These are phyloP conservation scores for Drosophila funebris DNA, from an alignment of 1,140 invertebrate species.

Conservation along the genomic window DNA sequence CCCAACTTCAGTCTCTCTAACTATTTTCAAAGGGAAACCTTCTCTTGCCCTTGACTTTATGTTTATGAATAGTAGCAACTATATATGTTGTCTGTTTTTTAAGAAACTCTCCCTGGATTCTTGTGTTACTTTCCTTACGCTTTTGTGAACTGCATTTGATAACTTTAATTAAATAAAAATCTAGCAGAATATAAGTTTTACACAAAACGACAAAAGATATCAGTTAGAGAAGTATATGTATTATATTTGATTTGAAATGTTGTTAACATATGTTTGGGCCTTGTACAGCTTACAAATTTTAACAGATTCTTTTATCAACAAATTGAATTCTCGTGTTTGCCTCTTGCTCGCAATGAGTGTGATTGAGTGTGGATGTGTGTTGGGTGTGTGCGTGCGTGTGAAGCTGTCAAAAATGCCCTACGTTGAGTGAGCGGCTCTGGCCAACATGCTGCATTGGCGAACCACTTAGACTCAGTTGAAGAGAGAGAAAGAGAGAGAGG, in stretches of 20 bases:
- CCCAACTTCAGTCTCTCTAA: too few relatives aligned
- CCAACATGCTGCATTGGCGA: conserved; percentile 38
- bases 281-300: conserved; percentile 9
- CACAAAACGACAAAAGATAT: too few relatives aligned
- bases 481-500: background rate
- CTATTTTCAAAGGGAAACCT: too few relatives aligned
- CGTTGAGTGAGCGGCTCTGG: conserved; percentile 25
- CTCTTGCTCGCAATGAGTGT: conserved; percentile 12
- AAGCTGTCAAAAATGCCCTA: conserved; percentile 39
- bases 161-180: too few relatives aligned
- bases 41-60: too few relatives aligned
- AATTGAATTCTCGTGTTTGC: conserved; percentile 70
- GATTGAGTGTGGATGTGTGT: background rate
- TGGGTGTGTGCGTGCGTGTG: conserved; percentile 10
- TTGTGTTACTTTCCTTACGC: too few relatives aligned
- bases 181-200: too few relatives aligned
- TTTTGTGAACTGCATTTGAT: too few relatives aligned
- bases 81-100: too few relatives aligned
- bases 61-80: too few relatives aligned
- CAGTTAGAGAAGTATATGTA: background rate
- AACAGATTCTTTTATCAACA: conserved; percentile 51
- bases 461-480: conserved; percentile 33
- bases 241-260: background rate
- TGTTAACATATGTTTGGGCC: conserved; percentile 17
- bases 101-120: too few relatives aligned